Evolutionary conservation across 2,797 vertebrate genomes (phyloP), one percentile per base, ranked within the genome.

Genomic region (Poeciliopsis paucimaculata): DNA sequence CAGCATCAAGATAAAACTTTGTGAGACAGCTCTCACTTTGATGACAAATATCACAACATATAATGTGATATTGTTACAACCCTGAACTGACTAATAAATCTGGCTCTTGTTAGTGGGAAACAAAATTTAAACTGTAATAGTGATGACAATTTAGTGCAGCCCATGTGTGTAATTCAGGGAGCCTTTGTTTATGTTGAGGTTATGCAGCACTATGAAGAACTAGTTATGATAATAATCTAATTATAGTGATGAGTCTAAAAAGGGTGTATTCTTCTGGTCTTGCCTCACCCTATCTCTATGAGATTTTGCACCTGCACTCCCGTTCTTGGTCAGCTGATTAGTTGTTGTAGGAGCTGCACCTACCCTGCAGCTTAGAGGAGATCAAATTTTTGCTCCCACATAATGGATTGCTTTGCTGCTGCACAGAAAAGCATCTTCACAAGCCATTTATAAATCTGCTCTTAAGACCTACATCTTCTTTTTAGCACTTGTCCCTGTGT

Each of bases 101-200:
- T 68, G 45, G 1, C 26, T 77, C 15, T 71, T 13, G 39, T 39
- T 66, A 51, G 36, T 79, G 31, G 70, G 23, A 26, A 77, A 46
- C 20, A 62, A 28, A 34, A 23, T 76, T 55, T 62, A 10, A 47
- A 49, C 34, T 5, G 16, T 60, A 47, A 71, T 53, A 75, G 76
- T 79, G 20, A 70, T 77, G 53, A 53, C n/a, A 28, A 53, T 47
- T 75, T 36, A 55, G 68, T 76, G 23, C 8, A 71, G 49, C 49
- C 49, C 49, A 3, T 39, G 20, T 55, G 26, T 84, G 23, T 26
- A 47, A 46, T 49, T 62, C 10, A 41, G 72, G 60, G 47, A 71
- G 70, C 6, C 68, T 77, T 79, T 81, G 62, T 77, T 80, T 81
- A 62, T 23, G 9, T 9, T 78, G 39, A 31, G 53, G 34, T 41